Evolutionary conservation across 64 coral and sea anemone genomes (phyloP), one percentile per base, ranked within the genome.

Genomic region (Stichodactyla helianthus): DNA sequence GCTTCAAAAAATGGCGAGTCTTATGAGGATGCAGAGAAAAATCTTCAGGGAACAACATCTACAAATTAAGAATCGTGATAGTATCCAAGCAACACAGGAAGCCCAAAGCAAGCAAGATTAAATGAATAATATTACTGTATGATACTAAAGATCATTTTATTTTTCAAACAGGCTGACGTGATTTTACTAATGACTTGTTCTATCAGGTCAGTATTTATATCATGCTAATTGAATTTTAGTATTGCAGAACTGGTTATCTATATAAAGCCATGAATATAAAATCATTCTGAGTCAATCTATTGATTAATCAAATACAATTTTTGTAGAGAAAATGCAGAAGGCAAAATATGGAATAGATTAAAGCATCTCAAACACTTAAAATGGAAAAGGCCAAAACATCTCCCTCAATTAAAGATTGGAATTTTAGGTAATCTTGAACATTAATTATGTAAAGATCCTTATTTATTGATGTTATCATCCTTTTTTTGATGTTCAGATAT

Each of bases 271-370:
- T 44, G 35, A 44, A 44, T 44, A 44, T 3, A 44, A 44, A 44
- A 44, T 44, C 1, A 3, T 44, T 44, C 16, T 62, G 5, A 17
- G 59, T 59, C 56, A 18, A 63, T 15, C 17, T 63, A 13, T 63
- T 3, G 2, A 18, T 13, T 63, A 1, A 13, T 19, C 4, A 7
- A 65, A 18, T 65, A 18, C 19, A 27, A 11, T 74, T 19, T 26
- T 26, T 74, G 68, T 13, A 74, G 68, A 74, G 68, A 74, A 31
- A 74, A 74, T 74, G 68, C 68, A 31, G 68, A 74, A 74, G 31
- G 7, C 68, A 74, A 74, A 74, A 74, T 74, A 74, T 74, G 68
- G 68, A 74, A 74, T 14, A 74, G 68, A 31, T 31, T 74, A 1
- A 74, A 74, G 25, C 68, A 74, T 23, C 68, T 74, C 22, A 74